phyloP scores from a whole-genome alignment of 2,113 vertebrate species.

The Oreochromis spilurus region DNA sequence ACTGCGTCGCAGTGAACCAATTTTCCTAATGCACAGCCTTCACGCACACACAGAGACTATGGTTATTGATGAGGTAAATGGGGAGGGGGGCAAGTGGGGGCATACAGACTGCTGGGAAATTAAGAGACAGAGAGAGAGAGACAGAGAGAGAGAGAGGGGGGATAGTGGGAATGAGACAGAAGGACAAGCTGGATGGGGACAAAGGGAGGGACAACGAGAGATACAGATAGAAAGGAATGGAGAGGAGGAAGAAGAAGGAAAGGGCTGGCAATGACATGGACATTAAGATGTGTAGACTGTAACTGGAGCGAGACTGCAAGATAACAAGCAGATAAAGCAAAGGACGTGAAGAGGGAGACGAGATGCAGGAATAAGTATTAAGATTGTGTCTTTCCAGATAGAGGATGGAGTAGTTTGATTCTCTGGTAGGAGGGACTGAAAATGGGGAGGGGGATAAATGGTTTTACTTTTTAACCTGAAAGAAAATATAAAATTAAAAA shows the following conservation, averaged over 20 bases:
- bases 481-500: neutral
- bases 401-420: conserved; percentile 9
- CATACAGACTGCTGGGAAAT: conserved; percentile 65
- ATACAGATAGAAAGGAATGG: neutral
- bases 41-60: conserved; percentile 42
- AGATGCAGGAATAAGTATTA: neutral
- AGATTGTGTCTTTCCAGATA: neutral
- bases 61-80: conserved; percentile 77
- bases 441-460: neutral
- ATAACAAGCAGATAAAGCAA: conserved; percentile 17
- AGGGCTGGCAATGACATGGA: neutral
- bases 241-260: neutral
- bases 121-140: conserved; percentile 24
- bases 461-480: neutral
- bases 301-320: conserved; percentile 10
- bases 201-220: conserved; percentile 37
- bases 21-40: conserved; percentile 69
- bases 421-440: neutral
- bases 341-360: conserved; percentile 18
- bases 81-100: conserved; percentile 61
- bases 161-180: conserved; percentile 28
- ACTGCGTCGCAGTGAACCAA: conserved; percentile 71
- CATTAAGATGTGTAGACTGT: neutral
- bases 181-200: conserved; percentile 38
- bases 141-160: neutral